Conservation (phyloP, 2,113 vertebrate genomes). For the Rhodinocichla rosea region DNA sequence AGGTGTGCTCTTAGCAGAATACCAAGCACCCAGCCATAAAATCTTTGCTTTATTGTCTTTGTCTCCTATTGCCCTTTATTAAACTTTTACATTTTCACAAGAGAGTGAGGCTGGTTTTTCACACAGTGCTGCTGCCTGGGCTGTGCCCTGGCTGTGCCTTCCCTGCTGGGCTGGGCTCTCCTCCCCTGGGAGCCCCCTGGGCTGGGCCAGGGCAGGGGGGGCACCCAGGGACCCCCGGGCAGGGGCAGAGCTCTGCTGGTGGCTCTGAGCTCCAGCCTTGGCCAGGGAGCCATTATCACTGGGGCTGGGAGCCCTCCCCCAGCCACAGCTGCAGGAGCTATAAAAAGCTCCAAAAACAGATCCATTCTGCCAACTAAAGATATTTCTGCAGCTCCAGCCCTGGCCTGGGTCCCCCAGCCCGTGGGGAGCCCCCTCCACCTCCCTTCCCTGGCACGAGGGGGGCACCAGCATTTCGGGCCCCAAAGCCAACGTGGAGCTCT, state of each 20-base stretch:
- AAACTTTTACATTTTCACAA: neutral
- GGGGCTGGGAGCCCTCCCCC: neutral
- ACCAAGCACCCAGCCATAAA: neutral
- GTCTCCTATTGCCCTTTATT: neutral
- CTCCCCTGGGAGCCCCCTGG: neutral
- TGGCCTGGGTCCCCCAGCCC: neutral
- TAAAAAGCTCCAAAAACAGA: neutral
- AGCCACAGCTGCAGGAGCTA: neutral
- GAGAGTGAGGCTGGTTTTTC: neutral
- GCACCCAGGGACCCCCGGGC: rapidly evolving
- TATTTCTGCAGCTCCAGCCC: neutral
- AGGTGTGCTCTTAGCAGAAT: neutral
- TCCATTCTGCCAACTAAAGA: neutral
- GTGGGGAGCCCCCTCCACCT: rapidly evolving
- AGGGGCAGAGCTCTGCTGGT: neutral
- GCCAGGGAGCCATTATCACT: neutral
- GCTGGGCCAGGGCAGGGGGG: neutral
- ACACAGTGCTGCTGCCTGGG: rapidly evolving
- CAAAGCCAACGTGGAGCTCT: neutral
- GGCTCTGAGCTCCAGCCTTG: neutral
- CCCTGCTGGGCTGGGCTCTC: neutral
- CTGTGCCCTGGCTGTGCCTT: rapidly evolving
- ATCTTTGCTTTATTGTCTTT: neutral
- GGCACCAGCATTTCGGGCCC: neutral
- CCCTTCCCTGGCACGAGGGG: rapidly evolving